Conservation (phyloP, 2,113 vertebrate genomes). For the Syngnathoides biaculeatus region DNA sequence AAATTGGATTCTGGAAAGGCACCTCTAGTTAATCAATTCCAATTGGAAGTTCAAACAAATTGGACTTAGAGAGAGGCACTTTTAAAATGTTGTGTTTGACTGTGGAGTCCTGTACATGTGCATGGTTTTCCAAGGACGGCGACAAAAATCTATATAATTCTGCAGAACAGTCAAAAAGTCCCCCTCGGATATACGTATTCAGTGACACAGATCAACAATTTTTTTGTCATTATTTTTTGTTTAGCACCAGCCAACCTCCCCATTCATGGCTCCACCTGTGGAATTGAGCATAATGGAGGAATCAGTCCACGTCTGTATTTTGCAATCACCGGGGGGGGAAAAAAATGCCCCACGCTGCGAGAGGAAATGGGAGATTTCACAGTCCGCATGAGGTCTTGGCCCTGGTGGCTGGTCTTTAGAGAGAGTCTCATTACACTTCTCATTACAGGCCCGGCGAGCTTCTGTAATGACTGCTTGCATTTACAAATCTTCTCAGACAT, state of each 20-base stretch:
- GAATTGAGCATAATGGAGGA: slow-evolving; percentile 46
- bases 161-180: background rate
- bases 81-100: no score
- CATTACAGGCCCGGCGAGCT: slow-evolving; percentile 71
- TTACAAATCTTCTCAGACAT: slow-evolving; percentile 66
- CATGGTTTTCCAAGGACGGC: no score
- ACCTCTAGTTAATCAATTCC: no score
- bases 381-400: slow-evolving; percentile 62
- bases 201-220: slow-evolving; percentile 26
- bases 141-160: no score
- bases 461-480: slow-evolving; percentile 64
- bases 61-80: no score
- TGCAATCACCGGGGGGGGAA: slow-evolving; percentile 38
- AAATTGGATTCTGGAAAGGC: no score
- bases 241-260: slow-evolving; percentile 14
- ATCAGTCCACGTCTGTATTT: slow-evolving; percentile 37
- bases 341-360: slow-evolving; percentile 56
- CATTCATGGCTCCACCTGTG: slow-evolving; percentile 33
- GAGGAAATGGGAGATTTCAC: slow-evolving; percentile 68
- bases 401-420: slow-evolving; percentile 50
- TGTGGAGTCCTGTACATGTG: no score
- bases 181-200: background rate
- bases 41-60: no score
- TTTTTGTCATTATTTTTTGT: slow-evolving; percentile 33
- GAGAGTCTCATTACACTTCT: slow-evolving; percentile 69